Evolutionary conservation across 2,797 vertebrate species (phyloP), one percentile per base, ranked within the genome.

Genomic region (Brachyalestes nurse): DNA sequence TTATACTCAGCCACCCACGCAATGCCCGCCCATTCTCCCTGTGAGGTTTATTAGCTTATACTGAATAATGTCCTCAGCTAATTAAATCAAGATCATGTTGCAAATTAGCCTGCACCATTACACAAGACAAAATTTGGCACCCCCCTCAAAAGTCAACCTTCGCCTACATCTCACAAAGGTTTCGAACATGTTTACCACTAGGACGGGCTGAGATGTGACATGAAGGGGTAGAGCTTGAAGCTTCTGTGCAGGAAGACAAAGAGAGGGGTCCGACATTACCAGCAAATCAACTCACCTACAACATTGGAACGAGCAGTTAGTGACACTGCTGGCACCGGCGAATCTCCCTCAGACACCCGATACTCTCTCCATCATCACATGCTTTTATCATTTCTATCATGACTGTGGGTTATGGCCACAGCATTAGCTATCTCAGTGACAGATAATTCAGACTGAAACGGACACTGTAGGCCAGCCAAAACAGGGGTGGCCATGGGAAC

Each of bases 401-500:
- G 12, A 14, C 13, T 28, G 4, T 49, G 53, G 19, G n/a, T 49
- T 57, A 45, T 55, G 19, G 28, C 42, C 55, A 38, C 53, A 38
- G 60, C 45, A 53, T 70, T 81, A 21, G 28, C 55, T 77, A 72
- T 78, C 75, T 53, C 14, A 3, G 34, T 62, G 55, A 65, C 66
- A 9, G 8, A 82, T 9, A 10, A 70, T 77, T 75, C 28, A 45
- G 81, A 70, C 64, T 67, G 60, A 75, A 40, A 67, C 5, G 38
- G 47, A 74, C 66, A 79, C 49, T 34, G 7, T 47, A n/a, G 7
- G 45, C 49, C 60, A 75, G 51, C 72, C 72, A 75, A 84, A 82
- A 86, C 21, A 79, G 65, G 83, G 64, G 84, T 67, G 82, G 79
- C 83, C 82, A 82, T 77, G 86, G 83, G 89, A 75, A 84, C 79